phyloP scores from a whole-genome alignment of 2,113 vertebrate genomes.

The Dissostichus mawsoni region DNA sequence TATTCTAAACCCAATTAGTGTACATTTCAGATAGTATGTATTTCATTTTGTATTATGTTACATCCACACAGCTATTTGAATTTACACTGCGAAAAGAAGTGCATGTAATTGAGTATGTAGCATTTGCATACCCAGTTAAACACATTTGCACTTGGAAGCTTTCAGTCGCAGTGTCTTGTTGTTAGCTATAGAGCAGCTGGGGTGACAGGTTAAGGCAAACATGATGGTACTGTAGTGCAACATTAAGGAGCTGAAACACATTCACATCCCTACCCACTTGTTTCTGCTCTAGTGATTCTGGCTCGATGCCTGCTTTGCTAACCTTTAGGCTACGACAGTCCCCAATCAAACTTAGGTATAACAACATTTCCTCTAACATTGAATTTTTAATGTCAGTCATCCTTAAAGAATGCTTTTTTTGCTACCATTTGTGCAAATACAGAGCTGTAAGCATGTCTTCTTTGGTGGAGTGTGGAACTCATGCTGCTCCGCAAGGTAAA shows the following conservation, averaged over 20 bases:
- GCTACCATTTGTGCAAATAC: conserved; percentile 56
- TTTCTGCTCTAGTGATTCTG: conserved; percentile 36
- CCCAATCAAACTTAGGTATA: conserved; percentile 56
- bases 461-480: conserved; percentile 61
- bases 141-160: conserved; percentile 6
- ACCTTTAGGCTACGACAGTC: conserved; percentile 45
- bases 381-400: conserved; percentile 42
- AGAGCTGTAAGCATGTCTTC: conserved; percentile 65
- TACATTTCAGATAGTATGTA: background rate
- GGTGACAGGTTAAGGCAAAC: conserved; percentile 30
- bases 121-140: background rate
- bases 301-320: conserved; percentile 36
- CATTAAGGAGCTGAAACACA: conserved; percentile 43
- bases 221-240: conserved; percentile 32
- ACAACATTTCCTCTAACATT: conserved; percentile 45
- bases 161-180: background rate
- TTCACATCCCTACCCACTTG: conserved; percentile 27
- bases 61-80: background rate
- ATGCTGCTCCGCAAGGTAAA: conserved; percentile 68
- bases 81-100: background rate
- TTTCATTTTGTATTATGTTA: background rate
- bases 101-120: background rate
- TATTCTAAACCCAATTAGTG: background rate
- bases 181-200: conserved; percentile 6
- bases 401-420: conserved; percentile 50